These are phyloP conservation scores for Arctocebus calabarensis DNA, from an alignment of 2,797 vertebrate species.

Conservation along the genomic window DNA sequence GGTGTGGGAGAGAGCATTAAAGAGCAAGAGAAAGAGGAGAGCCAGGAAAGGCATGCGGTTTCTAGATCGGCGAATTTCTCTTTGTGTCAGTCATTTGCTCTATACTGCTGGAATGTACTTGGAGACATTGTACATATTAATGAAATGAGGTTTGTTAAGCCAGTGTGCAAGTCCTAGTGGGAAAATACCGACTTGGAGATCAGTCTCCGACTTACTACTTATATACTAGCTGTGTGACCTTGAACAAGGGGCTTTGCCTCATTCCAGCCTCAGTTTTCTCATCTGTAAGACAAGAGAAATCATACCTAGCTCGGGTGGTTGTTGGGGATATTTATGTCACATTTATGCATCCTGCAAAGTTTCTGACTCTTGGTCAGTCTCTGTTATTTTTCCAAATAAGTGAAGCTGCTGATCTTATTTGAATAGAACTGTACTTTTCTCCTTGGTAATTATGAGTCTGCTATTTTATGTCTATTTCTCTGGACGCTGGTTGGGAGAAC, in stretches of 20 bases:
- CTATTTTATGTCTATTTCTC: background rate
- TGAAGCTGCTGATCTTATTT: background rate
- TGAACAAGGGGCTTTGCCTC: background rate
- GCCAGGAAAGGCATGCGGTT: slow-evolving; percentile 61
- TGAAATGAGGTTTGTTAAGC: slow-evolving; percentile 55
- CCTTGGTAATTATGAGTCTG: background rate
- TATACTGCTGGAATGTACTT: slow-evolving; percentile 41
- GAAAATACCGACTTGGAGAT: background rate
- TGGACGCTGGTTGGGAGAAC: background rate
- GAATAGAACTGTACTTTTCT: background rate
- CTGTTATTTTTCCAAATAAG: background rate
- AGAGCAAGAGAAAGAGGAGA: slow-evolving; percentile 21
- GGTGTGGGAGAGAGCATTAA: slow-evolving; percentile 70
- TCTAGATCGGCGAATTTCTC: slow-evolving; percentile 59
- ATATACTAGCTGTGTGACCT: background rate
- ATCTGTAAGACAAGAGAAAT: background rate
- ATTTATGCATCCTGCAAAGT: background rate
- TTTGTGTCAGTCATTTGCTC: slow-evolving; percentile 42
- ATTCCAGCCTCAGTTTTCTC: background rate
- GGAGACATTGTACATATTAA: slow-evolving; percentile 50
- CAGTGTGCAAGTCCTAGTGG: background rate
- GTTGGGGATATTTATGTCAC: background rate
- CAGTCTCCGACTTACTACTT: background rate
- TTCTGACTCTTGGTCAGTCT: background rate
- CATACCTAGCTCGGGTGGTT: background rate